These are phyloP conservation scores for Danio choprae DNA, from an alignment of 2,797 vertebrate species.

Conservation along the genomic window DNA sequence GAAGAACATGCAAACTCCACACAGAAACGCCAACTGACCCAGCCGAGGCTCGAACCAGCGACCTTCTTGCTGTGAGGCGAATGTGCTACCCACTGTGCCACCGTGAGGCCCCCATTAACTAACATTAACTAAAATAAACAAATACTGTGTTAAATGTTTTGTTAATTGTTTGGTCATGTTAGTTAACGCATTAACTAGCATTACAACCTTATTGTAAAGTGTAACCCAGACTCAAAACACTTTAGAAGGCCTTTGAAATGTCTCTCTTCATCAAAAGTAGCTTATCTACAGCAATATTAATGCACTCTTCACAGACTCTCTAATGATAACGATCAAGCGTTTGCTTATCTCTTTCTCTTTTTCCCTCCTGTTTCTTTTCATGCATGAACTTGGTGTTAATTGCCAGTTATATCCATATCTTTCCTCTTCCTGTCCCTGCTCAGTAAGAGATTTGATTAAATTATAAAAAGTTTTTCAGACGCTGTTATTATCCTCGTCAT, in stretches of 20 bases:
- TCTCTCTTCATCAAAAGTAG: not conserved
- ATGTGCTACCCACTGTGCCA: too few species aligned
- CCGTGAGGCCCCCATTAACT: too few species aligned
- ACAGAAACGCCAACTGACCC: too few species aligned
- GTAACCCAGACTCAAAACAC: not conserved
- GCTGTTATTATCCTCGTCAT: not conserved
- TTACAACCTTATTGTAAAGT: too few species aligned
- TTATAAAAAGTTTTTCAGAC: not conserved
- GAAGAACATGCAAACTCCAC: too few species aligned
- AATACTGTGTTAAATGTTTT: too few species aligned
- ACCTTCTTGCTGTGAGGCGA: too few species aligned
- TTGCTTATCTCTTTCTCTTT: not conserved
- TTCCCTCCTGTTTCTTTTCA: not conserved
- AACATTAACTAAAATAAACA: too few species aligned
- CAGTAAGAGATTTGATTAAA: constrained; percentile 21
- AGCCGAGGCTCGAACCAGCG: too few species aligned
- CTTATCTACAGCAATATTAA: constrained; percentile 22
- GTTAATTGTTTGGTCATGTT: too few species aligned
- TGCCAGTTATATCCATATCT: constrained; percentile 15
- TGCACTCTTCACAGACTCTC: not conserved
- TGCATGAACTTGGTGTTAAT: constrained; percentile 19
- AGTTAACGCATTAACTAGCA: too few species aligned
- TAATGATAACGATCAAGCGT: constrained; percentile 23
- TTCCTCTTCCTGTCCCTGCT: constrained; percentile 9
- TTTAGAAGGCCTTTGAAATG: not conserved